Evolutionary conservation across 2,888 invertebrate species (phyloP), one percentile per base, ranked within the genome.

Genomic region (Sminthurides aquaticus): DNA sequence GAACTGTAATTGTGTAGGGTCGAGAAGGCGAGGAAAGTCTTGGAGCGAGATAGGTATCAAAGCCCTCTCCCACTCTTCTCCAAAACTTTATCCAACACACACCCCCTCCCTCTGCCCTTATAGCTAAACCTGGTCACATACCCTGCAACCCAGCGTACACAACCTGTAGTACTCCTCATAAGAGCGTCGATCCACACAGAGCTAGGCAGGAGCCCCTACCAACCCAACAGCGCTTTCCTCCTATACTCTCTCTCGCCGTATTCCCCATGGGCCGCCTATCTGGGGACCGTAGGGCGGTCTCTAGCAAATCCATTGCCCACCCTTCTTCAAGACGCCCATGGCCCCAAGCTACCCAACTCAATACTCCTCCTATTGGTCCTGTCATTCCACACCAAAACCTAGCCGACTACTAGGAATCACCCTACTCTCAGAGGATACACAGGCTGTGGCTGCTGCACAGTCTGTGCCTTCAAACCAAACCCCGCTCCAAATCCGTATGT

Each of bases 1-100:
- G 48, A 61, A 64, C 67, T 67, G 64, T 60, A 60, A 64, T 64
- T 62, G 57, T 22, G 56, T 25, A 54, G 34, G 28, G 57, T 43
- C n/a, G 60, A 58, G 60, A 54, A 49, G 58, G 26, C 18, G 26
- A 64, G 59, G 28, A 49, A 59, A 56, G 49, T 54, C 28, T 27
- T n/a, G 20, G 57, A 2, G 20, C 20, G 8, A 2, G 59, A 15
- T 34, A 15, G 8, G 43, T 34, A n/a, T n/a, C n/a, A n/a, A n/a
- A n/a, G n/a, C n/a, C n/a, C n/a, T n/a, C n/a, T n/a, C n/a, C n/a
- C n/a, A n/a, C n/a, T n/a, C n/a, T n/a, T n/a, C n/a, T n/a, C n/a
- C n/a, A n/a, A n/a, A n/a, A n/a, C n/a, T n/a, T n/a, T n/a, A n/a
- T n/a, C n/a, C n/a, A n/a, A n/a, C n/a, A n/a, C n/a, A n/a, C n/a